Percentiles rank a stretch among this genome's conserved stretches.
Conservation (phyloP, 2,113 vertebrate species). For the Barnardius zonarius region DNA sequence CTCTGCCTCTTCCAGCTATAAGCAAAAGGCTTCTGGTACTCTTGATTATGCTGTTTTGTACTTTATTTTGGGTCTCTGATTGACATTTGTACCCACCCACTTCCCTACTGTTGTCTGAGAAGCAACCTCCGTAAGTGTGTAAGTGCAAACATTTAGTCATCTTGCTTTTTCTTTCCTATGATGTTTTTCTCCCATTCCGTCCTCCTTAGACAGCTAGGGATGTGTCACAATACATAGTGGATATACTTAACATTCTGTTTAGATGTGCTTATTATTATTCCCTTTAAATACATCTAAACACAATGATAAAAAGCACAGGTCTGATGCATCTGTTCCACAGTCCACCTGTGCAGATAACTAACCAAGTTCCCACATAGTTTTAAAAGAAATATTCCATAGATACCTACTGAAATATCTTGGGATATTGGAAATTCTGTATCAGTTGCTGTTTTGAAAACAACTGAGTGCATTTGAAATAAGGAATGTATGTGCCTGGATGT, state of each 20-base stretch:
- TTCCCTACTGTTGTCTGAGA: slow-evolving; percentile 15
- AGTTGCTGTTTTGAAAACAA: background rate
- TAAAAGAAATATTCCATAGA: background rate
- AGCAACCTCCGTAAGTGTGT: background rate
- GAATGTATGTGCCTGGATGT: background rate
- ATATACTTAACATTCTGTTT: background rate
- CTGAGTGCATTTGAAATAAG: background rate
- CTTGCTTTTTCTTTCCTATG: background rate
- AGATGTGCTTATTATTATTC: background rate
- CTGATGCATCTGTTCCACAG: background rate
- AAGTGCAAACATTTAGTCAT: background rate
- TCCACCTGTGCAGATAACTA: background rate
- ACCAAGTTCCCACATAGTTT: background rate
- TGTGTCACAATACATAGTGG: background rate
- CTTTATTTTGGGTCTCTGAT: background rate
- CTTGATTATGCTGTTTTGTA: background rate
- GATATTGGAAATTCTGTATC: background rate
- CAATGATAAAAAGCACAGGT: background rate
- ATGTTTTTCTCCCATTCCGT: background rate
- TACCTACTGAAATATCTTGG: background rate
- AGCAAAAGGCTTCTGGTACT: background rate
- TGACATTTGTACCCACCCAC: background rate
- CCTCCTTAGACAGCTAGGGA: background rate
- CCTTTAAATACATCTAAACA: background rate
- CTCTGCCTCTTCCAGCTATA: background rate